Evolutionary conservation across 2,113 vertebrate species (phyloP).

Genomic region (Phyllostomus hastatus): DNA sequence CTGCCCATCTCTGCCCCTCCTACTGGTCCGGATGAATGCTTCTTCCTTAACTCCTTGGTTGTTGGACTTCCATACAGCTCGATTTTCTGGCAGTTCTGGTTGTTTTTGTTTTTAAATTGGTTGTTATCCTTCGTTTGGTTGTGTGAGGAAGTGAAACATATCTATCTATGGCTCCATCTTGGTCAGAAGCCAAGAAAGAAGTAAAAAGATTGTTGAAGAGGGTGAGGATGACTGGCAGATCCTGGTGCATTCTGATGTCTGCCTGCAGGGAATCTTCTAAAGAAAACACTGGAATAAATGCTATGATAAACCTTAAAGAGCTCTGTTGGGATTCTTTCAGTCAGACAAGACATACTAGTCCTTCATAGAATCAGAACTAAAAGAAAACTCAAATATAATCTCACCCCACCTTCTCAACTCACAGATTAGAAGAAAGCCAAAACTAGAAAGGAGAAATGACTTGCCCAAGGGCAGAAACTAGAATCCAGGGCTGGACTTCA

Average conservation of each 20-base stretch:
- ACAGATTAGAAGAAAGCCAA: neutral
- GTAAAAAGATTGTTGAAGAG: neutral
- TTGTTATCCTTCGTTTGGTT: too few relatives aligned
- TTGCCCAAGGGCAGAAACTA: neutral
- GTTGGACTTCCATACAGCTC: too few relatives aligned
- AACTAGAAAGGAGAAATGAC: neutral
- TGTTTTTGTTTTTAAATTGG: too few relatives aligned
- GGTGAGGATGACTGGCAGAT: neutral
- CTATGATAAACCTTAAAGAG: neutral
- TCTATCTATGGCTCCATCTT: too few relatives aligned
- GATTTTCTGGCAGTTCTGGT: too few relatives aligned
- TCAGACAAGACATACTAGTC: neutral
- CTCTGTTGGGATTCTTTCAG: neutral
- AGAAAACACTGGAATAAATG: neutral
- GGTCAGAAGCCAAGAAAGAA: too few relatives aligned
- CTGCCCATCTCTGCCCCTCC: too few relatives aligned
- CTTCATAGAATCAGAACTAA: neutral
- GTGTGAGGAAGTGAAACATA: too few relatives aligned
- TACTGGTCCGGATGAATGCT: too few relatives aligned
- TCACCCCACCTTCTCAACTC: neutral
- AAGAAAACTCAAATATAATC: neutral
- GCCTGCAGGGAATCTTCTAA: neutral
- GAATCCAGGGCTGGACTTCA: neutral
- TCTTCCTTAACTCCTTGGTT: too few relatives aligned
- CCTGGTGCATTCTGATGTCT: neutral